Conservation (phyloP, 1,140 invertebrate species). For the Trichomalopsis sarcophagae region DNA sequence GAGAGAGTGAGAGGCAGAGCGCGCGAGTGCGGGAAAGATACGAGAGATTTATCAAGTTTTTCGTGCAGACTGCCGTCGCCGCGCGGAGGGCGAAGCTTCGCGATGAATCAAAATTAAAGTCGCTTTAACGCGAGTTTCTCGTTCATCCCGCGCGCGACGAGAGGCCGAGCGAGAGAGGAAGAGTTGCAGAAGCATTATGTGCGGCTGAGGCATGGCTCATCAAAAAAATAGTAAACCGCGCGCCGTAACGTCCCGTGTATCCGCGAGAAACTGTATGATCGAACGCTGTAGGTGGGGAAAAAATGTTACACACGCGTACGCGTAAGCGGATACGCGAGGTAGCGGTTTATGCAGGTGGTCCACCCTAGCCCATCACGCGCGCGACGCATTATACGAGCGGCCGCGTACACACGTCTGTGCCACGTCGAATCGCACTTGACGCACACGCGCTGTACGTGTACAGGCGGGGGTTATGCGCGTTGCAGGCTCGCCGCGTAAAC, state of each 20-base stretch:
- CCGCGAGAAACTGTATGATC: not conserved
- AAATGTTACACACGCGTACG: too few species aligned
- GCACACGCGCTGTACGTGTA: not conserved
- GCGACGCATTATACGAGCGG: not conserved
- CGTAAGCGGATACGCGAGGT: not conserved
- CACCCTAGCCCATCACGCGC: not conserved
- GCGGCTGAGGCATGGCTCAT: not conserved
- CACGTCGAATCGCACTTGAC: not conserved
- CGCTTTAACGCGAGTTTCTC: conserved; percentile 63
- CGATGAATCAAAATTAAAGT: conserved; percentile 71
- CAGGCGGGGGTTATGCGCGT: too few species aligned
- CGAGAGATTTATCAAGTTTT: conserved; percentile 51
- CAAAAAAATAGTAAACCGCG: conserved; percentile 15
- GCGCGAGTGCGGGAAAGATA: not conserved
- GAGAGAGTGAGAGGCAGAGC: not conserved
- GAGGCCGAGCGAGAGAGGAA: not conserved
- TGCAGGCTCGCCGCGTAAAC: too few species aligned
- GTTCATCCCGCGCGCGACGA: conserved; percentile 43
- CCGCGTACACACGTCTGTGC: too few species aligned
- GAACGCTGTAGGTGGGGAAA: too few species aligned
- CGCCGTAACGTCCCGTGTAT: not conserved
- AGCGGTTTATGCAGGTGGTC: not conserved
- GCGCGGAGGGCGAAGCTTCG: conserved; percentile 46
- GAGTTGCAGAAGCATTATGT: not conserved
- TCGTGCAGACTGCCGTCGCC: not conserved